These are phyloP conservation scores for Menura novaehollandiae DNA, from an alignment of 2,113 vertebrate genomes.

Conservation along the genomic window DNA sequence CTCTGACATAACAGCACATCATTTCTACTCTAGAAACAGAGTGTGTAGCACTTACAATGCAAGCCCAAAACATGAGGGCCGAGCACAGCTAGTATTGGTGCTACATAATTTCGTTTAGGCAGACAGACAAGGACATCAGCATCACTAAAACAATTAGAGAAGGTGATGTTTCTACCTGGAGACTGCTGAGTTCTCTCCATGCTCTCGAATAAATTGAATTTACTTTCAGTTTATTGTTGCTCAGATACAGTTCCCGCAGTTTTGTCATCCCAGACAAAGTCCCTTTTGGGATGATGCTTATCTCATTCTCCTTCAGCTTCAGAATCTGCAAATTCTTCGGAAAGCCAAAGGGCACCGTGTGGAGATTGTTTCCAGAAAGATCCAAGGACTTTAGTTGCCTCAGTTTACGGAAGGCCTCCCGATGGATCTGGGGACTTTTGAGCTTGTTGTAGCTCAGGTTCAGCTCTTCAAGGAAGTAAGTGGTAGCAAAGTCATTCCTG, in stretches of 20 bases:
- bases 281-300: conserved; percentile 80
- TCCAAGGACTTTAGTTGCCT: conserved; percentile 86
- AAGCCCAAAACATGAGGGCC: background rate
- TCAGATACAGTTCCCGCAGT: conserved; percentile 86
- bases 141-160: background rate
- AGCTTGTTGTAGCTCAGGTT: conserved; percentile 98
- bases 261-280: conserved; percentile 86
- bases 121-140: background rate
- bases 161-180: conserved; percentile 77
- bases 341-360: conserved; percentile 81
- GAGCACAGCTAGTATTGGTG: background rate
- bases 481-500: conserved; percentile 87
- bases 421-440: conserved; percentile 82
- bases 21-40: background rate
- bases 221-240: conserved; percentile 86
- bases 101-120: background rate
- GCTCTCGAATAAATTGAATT: conserved; percentile 87
- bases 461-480: conserved; percentile 91
- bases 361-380: conserved; percentile 88
- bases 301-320: conserved; percentile 87
- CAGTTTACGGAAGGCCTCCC: conserved; percentile 92
- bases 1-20: background rate
- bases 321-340: conserved; percentile 88
- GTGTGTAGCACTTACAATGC: background rate
- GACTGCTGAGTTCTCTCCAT: conserved; percentile 85